Base-by-base conservation (phyloP, 2,797 vertebrate species). In the Alcedo quadribrachys region DNA sequence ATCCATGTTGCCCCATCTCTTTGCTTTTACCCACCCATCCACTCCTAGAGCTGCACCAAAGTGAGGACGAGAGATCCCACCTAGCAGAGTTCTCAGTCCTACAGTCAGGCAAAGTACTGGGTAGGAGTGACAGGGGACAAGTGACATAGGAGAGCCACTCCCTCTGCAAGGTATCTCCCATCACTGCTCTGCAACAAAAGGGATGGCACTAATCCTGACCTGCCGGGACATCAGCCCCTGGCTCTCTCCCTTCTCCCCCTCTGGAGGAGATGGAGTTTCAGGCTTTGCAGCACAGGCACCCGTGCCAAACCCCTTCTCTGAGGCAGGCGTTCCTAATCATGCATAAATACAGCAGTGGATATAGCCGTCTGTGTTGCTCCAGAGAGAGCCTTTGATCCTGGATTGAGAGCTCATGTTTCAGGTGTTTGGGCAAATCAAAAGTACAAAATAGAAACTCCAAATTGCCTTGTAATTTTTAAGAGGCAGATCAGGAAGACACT, bases 381-480 rank as follows among this genome's bases (percentile, higher is more conserved):
- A 94, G 86, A 94, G 86, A 90, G 19, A 85, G 79, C 84, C 95
- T 96, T 89, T 93, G 93, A 96, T 96, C 95, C 89, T 92, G 77
- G 92, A 97, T 88, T 88, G 91, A 96, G 96, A 97, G 90, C 92
- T 91, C 86, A 77, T 95, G 90, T 97, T 96, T 96, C 96, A 97
- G 96, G 97, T 97, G 93, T 97, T 95, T 95, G 92, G 89, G 93
- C 89, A 96, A 97, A 96, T 93, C 96, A 96, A 95, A 97, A 97
- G 92, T 94, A 90, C 83, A 97, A 90, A 96, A 95, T 89, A 96
- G 95, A 93, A 93, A 61, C 90, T 95, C 95, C 87, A 96, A 95
- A 95, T 94, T 97, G 95, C 95, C 96, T 95, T 96, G 94, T 96
- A 96, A 96, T 97, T 97, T 94, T 96, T 96, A 97, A 97, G 94